A percentile compares a stretch with the other conserved stretches of the same genome.
These are phyloP conservation scores for Elegia similella DNA, from an alignment of 2,888 invertebrate genomes.

Conservation along the genomic window DNA sequence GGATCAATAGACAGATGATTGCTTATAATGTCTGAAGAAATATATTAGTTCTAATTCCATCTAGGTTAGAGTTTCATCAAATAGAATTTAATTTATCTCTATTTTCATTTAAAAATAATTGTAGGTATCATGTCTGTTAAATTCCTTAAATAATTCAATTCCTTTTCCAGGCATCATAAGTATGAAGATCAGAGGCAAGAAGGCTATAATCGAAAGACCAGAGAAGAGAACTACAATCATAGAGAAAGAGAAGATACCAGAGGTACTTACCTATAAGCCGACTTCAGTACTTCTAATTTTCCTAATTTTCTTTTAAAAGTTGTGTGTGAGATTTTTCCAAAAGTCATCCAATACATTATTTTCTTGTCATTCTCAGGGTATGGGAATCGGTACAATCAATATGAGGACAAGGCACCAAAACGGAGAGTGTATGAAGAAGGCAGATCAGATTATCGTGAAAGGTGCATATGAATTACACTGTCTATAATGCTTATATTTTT, in stretches of 20 bases:
- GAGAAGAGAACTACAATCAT: conserved; percentile 51
- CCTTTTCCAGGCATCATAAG: conserved; percentile 46
- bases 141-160: background rate
- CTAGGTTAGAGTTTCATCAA: too few species aligned
- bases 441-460: conserved; percentile 54
- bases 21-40: too few species aligned
- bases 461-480: conserved; percentile 30
- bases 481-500: conserved; percentile 13
- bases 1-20: too few species aligned
- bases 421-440: conserved; percentile 54
- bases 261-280: conserved; percentile 38
- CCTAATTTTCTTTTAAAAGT: too few species aligned
- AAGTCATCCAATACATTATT: too few species aligned
- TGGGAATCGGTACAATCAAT: conserved; percentile 56
- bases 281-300: too few species aligned
- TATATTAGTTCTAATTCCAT: too few species aligned
- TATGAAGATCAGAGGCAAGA: conserved; percentile 54
- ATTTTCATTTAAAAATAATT: too few species aligned
- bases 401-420: conserved; percentile 57
- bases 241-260: conserved; percentile 61
- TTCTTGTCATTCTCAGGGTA: conserved; percentile 40
- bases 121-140: too few species aligned
- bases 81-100: too few species aligned
- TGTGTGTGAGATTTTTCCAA: too few species aligned
- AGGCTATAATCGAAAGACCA: conserved; percentile 54